Base-by-base conservation (phyloP, 2,113 vertebrate species). In the Oxyruncus cristatus region DNA sequence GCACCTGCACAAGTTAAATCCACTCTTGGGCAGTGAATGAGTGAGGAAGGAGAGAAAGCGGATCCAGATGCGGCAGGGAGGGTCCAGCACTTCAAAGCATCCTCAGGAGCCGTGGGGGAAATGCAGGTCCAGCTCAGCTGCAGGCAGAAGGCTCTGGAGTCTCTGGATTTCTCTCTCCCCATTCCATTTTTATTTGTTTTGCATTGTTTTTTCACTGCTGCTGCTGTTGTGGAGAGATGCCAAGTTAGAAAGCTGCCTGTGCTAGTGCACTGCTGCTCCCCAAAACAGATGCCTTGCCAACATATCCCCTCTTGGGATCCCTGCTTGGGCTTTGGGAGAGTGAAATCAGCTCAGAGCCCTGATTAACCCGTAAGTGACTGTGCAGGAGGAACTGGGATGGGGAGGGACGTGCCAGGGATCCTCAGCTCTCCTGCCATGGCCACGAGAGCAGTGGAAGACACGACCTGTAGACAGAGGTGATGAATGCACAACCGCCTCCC, bases 361-460 rank as follows among this genome's bases (percentile, higher is more conserved):
- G 1, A 56, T 92, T 39, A 87, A 52, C n/a, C n/a, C n/a, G 7
- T 18, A 52, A 56, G 5, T 66, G 61, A 41, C 26, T n/a, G 24
- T 53, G 26, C 61, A 63, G 74, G 52, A 67, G 27, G 50, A 70
- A 7, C 30, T 28, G 50, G 68, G 72, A 15, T 58, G 56, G 39
- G n/a, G 28, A 86, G 21, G 59, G 74, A 83, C 0, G 0, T 61
- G 30, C 33, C 28, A 42, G 32, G 9, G 22, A 58, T 26, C 55
- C 41, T 75, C 32, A 82, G 22, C 16, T 61, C 59, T 53, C 41
- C n/a, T 77, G n/a, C 37, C 14, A 9, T 6, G 23, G 49, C 49
- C 49, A 49, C 23, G 49, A 53, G 35, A 0, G 0, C 5, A 2
- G 28, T 41, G 27, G 32, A 49, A 47, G 33, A 47, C 1, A 4